Conservation (phyloP, 2,113 vertebrate species). For the Sinosuthora webbiana region DNA sequence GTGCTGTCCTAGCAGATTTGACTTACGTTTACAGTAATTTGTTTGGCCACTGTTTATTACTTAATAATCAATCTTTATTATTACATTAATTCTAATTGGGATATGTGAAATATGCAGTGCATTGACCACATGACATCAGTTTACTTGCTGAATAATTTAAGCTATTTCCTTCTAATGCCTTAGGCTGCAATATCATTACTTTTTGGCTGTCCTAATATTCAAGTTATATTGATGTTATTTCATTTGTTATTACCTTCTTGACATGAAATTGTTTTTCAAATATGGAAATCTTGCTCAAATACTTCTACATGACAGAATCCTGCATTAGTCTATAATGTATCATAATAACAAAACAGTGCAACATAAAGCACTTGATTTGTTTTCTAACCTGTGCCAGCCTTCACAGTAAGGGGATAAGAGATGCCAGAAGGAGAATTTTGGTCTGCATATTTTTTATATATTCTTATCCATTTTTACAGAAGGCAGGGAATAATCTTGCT, state of each 20-base stretch:
- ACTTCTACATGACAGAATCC: constrained; percentile 42
- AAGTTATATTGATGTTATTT: constrained; percentile 55
- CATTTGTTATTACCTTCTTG: constrained; percentile 60
- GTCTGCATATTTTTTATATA: constrained; percentile 36
- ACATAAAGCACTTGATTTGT: constrained; percentile 32
- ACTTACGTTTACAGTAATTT: neutral
- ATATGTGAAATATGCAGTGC: neutral
- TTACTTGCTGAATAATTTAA: constrained; percentile 56
- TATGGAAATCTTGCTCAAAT: constrained; percentile 55
- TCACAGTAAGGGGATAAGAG: constrained; percentile 38
- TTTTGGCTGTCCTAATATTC: constrained; percentile 27
- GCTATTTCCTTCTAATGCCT: constrained; percentile 38
- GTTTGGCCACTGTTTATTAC: constrained; percentile 25
- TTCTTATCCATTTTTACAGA: constrained; percentile 65
- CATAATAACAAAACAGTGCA: constrained; percentile 23
- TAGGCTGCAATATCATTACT: constrained; percentile 37
- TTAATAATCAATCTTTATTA: constrained; percentile 41
- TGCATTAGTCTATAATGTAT: constrained; percentile 1
- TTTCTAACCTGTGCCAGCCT: constrained; percentile 25
- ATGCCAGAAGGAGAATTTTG: constrained; percentile 35
- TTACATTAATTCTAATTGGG: constrained; percentile 35
- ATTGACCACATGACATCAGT: constrained; percentile 29
- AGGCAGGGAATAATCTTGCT: constrained; percentile 64
- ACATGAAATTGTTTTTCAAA: constrained; percentile 60
- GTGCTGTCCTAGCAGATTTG: neutral